Base-by-base conservation (phyloP, 2,113 vertebrate species). In the Nycticryphes semicollaris region DNA sequence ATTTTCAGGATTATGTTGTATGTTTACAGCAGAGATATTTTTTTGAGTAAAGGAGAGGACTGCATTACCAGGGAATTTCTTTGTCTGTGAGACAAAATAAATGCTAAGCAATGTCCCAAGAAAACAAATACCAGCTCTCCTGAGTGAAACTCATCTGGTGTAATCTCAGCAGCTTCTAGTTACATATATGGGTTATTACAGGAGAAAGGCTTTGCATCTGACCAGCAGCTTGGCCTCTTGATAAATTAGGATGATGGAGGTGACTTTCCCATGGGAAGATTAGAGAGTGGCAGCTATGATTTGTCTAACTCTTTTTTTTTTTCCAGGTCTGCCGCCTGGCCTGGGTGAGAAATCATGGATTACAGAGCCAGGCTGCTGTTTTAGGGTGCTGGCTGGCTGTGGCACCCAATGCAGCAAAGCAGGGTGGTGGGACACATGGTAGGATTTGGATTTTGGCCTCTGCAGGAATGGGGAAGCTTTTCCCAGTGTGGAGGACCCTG, bases 261-360 rank as follows among this genome's bases (percentile, higher is more conserved):
- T 96, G 96, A 97, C 95, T 97, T 97, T 97, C 96, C 96, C 94
- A 96, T 64, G 89, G 97, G 96, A 97, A 97, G 94, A 96, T 96
- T 90, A 96, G 95, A 92, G 95, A 84, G 91, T 96, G 96, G 95
- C 96, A 95, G 96, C 94, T 97, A 92, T 97, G 97, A 97, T 96
- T 97, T 97, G 96, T 97, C 96, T 97, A 73, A 19, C 89, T 79
- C 86, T 68, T 63, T 94, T 93, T 79, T 84, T 68, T 63, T 94
- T 93, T 96, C 84, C 84, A 93, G 95, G 92, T 95, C 96, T 97
- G 95, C 95, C 45, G 50, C 95, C 94, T 77, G 91, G 96, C 87
- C 93, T 90, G 41, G 93, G 91, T 97, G 91, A 92, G 95, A 84
- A 97, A 96, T 93, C 95, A 93, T 94, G 96, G 81, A 93, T 97